Conservation (phyloP, 2,113 vertebrate genomes). For the Mohoua ochrocephala region DNA sequence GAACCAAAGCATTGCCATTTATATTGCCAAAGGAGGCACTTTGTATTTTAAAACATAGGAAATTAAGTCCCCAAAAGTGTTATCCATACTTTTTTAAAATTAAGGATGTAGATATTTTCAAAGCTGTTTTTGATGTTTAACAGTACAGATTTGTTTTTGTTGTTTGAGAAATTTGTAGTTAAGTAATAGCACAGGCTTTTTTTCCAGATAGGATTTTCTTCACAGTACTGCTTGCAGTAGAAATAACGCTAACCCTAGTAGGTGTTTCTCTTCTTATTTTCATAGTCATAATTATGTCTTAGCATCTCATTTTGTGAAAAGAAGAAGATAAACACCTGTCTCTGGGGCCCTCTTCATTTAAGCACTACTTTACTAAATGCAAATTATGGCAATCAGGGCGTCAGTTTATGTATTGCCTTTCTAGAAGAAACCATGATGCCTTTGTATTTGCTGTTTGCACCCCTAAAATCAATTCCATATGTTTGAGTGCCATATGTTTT, state of each 20-base stretch:
- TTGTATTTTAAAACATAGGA: constrained; percentile 67
- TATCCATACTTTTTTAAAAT: constrained; percentile 60
- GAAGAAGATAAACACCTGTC: constrained; percentile 50
- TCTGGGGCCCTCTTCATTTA: constrained; percentile 55
- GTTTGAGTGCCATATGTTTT: constrained; percentile 93
- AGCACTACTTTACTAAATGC: constrained; percentile 64
- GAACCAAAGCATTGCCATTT: constrained; percentile 75
- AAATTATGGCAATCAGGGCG: constrained; percentile 66
- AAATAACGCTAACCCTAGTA: constrained; percentile 26
- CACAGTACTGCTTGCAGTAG: constrained; percentile 67
- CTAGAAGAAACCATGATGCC: constrained; percentile 79
- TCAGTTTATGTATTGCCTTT: constrained; percentile 74
- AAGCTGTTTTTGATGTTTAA: constrained; percentile 67
- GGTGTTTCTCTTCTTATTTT: constrained; percentile 69
- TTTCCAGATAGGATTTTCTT: constrained; percentile 19
- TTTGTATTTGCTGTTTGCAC: constrained; percentile 84
- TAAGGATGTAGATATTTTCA: constrained; percentile 74
- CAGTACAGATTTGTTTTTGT: constrained; percentile 59
- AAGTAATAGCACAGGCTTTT: constrained; percentile 52
- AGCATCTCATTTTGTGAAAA: constrained; percentile 78
- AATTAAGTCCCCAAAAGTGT: constrained; percentile 56
- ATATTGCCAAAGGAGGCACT: constrained; percentile 74
- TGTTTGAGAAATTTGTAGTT: constrained; percentile 61
- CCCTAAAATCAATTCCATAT: constrained; percentile 77
- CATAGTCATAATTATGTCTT: constrained; percentile 69